phyloP scores from a whole-genome alignment of 2,888 invertebrate species.

The Drosophila mayaguana region DNA sequence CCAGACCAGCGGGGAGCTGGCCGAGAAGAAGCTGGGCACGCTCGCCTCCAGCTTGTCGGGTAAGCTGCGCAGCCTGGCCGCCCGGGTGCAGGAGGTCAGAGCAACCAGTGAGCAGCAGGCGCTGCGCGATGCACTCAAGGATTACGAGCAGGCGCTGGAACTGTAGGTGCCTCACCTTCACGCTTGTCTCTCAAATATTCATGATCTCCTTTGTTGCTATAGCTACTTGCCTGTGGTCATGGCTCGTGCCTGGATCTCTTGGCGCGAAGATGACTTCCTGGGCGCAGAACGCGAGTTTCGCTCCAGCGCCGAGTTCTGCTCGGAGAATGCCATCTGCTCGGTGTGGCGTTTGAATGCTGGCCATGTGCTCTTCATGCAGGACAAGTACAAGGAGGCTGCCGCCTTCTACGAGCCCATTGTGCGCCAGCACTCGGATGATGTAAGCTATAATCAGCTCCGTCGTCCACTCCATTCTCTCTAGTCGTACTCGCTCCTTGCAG shows the following conservation, averaged over 20 bases:
- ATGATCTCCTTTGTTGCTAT: conserved; percentile 22
- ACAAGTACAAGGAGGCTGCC: conserved; percentile 98
- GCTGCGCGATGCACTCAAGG: conserved; percentile 94
- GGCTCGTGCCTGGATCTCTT: conserved; percentile 99
- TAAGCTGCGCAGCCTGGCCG: conserved; percentile 94
- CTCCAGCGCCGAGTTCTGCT: conserved; percentile 98
- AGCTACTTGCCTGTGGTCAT: conserved; percentile 99
- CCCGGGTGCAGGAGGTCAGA: conserved; percentile 96
- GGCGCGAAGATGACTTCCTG: conserved; percentile 97
- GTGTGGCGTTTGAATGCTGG: conserved; percentile 97
- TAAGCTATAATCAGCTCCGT: conserved; percentile 74
- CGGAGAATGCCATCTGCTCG: conserved; percentile 94
- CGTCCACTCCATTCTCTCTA: no score
- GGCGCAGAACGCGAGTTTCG: conserved; percentile 99
- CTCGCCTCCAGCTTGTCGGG: conserved; percentile 96
- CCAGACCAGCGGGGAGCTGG: conserved; percentile 98
- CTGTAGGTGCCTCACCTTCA: conserved; percentile 84
- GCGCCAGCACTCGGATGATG: conserved; percentile 96
- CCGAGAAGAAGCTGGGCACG: conserved; percentile 97
- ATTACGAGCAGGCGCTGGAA: conserved; percentile 95
- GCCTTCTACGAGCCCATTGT: conserved; percentile 99
- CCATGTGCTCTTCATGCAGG: conserved; percentile 99
- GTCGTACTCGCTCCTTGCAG: conserved; percentile 81
- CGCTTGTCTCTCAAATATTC: neutral
- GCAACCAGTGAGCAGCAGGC: conserved; percentile 95